Evolutionary conservation across 2,113 vertebrate genomes (phyloP).

Genomic region (Bubo scandiacus): DNA sequence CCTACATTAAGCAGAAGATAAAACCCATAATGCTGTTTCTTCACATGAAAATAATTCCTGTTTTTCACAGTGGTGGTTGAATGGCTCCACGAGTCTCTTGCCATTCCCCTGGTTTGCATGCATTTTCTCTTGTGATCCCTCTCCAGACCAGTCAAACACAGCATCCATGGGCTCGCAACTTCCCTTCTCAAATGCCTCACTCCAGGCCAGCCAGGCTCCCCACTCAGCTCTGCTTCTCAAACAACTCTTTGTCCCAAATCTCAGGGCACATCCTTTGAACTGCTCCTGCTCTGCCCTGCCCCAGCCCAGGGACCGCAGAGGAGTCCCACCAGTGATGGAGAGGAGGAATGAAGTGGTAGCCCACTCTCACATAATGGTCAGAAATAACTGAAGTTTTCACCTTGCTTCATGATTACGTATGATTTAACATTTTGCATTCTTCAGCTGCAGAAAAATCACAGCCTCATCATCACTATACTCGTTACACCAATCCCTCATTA

Average conservation of each 20-base stretch:
- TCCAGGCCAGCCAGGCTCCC: not conserved
- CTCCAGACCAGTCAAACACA: not conserved
- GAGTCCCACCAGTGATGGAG: accelerated
- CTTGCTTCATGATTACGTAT: not conserved
- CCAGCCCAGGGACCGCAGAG: not conserved
- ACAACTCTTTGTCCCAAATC: no score
- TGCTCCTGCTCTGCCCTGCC: not conserved
- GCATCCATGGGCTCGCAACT: accelerated
- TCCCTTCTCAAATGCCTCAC: not conserved
- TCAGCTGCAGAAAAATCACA: not conserved
- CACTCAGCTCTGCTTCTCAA: not conserved
- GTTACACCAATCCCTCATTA: not conserved
- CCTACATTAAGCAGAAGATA: not conserved
- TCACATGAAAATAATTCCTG: not conserved
- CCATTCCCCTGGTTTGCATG: not conserved
- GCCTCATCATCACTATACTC: not conserved
- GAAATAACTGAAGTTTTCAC: not conserved
- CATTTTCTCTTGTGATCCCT: not conserved
- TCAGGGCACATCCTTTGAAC: not conserved
- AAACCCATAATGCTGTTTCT: not conserved
- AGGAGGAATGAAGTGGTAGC: not conserved
- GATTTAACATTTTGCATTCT: not conserved
- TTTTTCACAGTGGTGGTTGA: not conserved
- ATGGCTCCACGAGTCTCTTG: not conserved
- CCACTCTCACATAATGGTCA: not conserved